phyloP scores from a whole-genome alignment of 1,140 invertebrate genomes.

The Hormaphis cornu region DNA sequence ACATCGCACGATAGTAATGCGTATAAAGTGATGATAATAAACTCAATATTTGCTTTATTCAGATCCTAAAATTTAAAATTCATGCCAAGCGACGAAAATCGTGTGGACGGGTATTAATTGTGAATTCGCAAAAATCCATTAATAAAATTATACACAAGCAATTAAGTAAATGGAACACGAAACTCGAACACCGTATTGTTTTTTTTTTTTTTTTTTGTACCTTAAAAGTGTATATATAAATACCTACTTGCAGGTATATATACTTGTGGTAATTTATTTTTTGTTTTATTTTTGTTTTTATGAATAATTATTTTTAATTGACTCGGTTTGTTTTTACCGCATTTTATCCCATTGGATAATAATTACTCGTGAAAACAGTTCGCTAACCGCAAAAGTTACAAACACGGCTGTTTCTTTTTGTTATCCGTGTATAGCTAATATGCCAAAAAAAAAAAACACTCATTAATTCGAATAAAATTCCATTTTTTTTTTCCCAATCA shows the following conservation, averaged over 20 bases:
- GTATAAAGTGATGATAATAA: too few species aligned
- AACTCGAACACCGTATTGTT: not conserved
- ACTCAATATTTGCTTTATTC: too few species aligned
- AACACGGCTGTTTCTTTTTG: too few species aligned
- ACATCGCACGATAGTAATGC: too few species aligned
- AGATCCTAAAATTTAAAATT: not conserved
- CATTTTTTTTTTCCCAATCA: too few species aligned
- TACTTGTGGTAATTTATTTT: too few species aligned
- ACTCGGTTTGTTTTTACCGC: not conserved
- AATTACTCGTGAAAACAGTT: not conserved
- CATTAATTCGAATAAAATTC: too few species aligned
- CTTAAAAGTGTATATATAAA: too few species aligned
- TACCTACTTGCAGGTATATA: too few species aligned
- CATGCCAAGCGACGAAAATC: not conserved
- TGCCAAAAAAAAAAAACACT: too few species aligned
- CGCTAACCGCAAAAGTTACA: not conserved
- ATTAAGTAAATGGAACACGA: conserved; percentile 15
- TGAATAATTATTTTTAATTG: conserved; percentile 5
- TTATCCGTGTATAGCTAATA: too few species aligned
- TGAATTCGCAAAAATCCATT: conserved; percentile 10
- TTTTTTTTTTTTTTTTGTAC: not conserved
- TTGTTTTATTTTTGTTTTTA: not conserved
- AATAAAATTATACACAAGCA: conserved; percentile 23
- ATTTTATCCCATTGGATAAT: too few species aligned
- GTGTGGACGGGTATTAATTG: not conserved